Percentiles rank a stretch among this genome's conserved stretches.
Evolutionary conservation across 2,113 vertebrate species (phyloP).

Genomic region (Lepus europaeus): DNA sequence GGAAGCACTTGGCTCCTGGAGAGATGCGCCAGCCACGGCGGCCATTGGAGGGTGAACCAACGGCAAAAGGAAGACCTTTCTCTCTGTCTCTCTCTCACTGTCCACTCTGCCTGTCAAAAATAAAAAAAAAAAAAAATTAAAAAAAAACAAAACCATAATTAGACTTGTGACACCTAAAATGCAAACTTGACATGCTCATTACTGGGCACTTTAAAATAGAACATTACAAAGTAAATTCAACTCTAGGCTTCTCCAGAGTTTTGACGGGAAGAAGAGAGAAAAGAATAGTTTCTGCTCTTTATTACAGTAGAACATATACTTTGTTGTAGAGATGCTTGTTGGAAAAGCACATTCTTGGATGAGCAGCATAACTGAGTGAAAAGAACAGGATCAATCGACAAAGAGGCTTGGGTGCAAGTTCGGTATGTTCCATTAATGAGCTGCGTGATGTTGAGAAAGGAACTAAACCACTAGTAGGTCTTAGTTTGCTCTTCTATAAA

Average conservation of each 20-base stretch:
- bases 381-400: fast-evolving
- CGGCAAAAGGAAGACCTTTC: too few relatives aligned
- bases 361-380: background rate
- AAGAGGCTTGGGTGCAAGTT: background rate
- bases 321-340: background rate
- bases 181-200: background rate
- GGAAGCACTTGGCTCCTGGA: too few relatives aligned
- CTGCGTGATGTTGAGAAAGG: background rate
- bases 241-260: background rate
- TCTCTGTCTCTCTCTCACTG: too few relatives aligned
- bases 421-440: background rate
- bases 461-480: background rate
- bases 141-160: too few relatives aligned
- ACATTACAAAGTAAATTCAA: background rate
- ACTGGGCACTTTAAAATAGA: background rate
- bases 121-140: too few relatives aligned
- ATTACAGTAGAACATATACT: background rate
- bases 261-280: background rate
- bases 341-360: background rate
- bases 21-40: too few relatives aligned
- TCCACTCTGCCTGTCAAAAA: too few relatives aligned
- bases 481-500: background rate
- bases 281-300: background rate
- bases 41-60: too few relatives aligned
- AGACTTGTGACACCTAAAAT: background rate